Evolutionary conservation across 2,797 vertebrate genomes (phyloP).

Genomic region (Aeoliscus strigatus): DNA sequence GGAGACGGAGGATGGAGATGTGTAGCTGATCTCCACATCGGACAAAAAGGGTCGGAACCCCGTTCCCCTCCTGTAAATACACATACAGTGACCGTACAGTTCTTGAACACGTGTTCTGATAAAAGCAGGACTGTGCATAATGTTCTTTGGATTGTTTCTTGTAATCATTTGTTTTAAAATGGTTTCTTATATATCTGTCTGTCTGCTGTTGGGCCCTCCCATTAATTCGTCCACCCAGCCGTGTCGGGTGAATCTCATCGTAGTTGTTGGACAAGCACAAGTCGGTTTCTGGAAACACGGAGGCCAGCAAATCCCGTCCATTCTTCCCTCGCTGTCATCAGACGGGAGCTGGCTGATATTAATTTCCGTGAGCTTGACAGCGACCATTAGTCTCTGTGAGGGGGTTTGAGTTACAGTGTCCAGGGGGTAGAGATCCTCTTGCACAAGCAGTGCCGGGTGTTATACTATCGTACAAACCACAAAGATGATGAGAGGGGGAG

Average conservation of each 20-base stretch:
- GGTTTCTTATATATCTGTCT: too few relatives aligned
- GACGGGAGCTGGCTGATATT: slow-evolving; percentile 43
- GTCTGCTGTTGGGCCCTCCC: too few relatives aligned
- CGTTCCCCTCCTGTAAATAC: too few relatives aligned
- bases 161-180: too few relatives aligned
- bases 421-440: slow-evolving; percentile 40
- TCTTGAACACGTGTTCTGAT: too few relatives aligned
- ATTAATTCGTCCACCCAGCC: slow-evolving; percentile 6
- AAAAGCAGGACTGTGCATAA: too few relatives aligned
- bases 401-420: slow-evolving; percentile 55
- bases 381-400: slow-evolving; percentile 58
- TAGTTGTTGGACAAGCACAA: slow-evolving; percentile 12
- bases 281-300: slow-evolving; percentile 10
- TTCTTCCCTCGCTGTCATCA: slow-evolving; percentile 28
- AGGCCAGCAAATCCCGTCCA: slow-evolving; percentile 13
- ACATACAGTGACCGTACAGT: too few relatives aligned
- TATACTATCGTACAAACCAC: slow-evolving; percentile 34
- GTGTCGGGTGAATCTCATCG: slow-evolving; percentile 5
- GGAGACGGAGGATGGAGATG: too few relatives aligned
- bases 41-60: too few relatives aligned
- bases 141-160: too few relatives aligned
- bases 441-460: slow-evolving; percentile 24
- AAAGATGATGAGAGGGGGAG: slow-evolving; percentile 24
- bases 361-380: slow-evolving; percentile 58
- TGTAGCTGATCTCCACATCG: too few relatives aligned